Evolutionary conservation across 37 sponge, comb jelly and placozoan genomes (phyloP).

Genomic region (Ephydatia muelleri): DNA sequence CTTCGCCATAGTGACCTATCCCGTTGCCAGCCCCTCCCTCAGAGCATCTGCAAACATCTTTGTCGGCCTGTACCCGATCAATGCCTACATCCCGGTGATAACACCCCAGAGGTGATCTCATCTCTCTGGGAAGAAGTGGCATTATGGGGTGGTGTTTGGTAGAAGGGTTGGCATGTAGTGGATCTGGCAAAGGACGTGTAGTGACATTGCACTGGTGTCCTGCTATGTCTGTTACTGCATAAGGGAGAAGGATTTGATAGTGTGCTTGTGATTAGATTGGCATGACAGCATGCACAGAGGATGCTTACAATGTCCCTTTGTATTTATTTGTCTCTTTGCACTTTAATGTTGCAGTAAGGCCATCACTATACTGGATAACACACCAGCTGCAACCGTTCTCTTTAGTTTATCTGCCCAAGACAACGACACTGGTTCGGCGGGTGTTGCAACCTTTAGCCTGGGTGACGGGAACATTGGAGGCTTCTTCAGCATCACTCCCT

Average conservation of each 20-base stretch:
- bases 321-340: too few relatives aligned
- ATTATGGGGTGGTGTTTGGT: neutral
- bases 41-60: neutral
- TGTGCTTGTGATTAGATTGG: too few relatives aligned
- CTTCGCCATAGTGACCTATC: neutral
- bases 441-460: conserved; percentile 35
- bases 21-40: conserved; percentile 10
- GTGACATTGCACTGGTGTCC: too few relatives aligned
- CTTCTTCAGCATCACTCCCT: conserved; percentile 31
- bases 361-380: neutral
- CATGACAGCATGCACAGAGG: too few relatives aligned
- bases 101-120: neutral
- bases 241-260: too few relatives aligned
- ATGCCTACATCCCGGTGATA: conserved; percentile 19
- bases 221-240: conserved; percentile 16
- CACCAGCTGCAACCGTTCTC: conserved; percentile 24
- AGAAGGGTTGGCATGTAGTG: too few relatives aligned
- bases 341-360: too few relatives aligned
- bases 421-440: conserved; percentile 42
- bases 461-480: conserved; percentile 43
- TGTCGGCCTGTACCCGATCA: neutral
- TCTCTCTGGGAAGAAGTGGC: neutral
- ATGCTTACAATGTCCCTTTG: too few relatives aligned
- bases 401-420: conserved; percentile 32
- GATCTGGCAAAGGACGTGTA: too few relatives aligned